A percentile compares a stretch with the other conserved stretches of the same genome.
phyloP scores from a whole-genome alignment of 2,797 vertebrate genomes.

The Otolemur crassicaudatus region DNA sequence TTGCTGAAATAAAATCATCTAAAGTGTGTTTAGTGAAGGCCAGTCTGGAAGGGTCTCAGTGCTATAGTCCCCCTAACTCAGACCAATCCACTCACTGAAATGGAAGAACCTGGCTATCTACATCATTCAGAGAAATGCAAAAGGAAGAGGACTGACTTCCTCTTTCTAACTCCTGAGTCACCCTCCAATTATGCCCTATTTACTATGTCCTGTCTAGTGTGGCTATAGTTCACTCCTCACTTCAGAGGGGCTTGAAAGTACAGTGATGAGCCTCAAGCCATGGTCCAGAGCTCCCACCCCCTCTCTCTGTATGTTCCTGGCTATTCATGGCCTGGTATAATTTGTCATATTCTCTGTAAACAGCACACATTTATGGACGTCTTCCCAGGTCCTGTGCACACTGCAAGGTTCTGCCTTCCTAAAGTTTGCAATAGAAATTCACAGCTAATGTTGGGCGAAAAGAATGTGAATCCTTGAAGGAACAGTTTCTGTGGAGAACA shows the following conservation, averaged over 20 bases:
- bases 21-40: neutral
- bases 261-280: neutral
- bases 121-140: neutral
- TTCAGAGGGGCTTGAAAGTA: neutral
- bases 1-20: slow-evolving; percentile 22
- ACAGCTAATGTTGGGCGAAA: neutral
- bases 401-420: neutral
- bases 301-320: neutral
- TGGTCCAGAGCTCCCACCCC: neutral
- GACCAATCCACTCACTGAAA: neutral
- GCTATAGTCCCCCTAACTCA: neutral
- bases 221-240: neutral
- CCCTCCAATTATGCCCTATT: neutral
- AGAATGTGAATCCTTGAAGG: too few species aligned
- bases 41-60: neutral
- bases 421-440: neutral
- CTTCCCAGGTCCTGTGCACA: neutral
- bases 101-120: neutral
- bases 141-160: neutral
- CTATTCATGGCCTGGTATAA: neutral
- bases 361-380: neutral
- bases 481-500: too few species aligned
- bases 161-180: neutral
- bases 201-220: neutral
- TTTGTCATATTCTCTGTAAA: neutral